Base-by-base conservation (phyloP, 2,888 invertebrate genomes). In the Baccha elongata region DNA sequence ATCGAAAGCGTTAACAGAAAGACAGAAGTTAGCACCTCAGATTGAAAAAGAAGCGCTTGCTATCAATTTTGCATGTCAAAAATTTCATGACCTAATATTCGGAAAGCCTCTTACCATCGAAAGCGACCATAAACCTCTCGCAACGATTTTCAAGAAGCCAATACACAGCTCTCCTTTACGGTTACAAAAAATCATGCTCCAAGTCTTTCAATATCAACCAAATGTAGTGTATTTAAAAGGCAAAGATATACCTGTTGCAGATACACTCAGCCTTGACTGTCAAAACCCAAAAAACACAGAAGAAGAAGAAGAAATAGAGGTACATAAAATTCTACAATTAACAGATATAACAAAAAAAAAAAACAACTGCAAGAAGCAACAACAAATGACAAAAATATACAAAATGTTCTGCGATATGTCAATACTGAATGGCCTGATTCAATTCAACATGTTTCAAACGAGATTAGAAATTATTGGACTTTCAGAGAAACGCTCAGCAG, bases 61-160 rank as follows among this genome's bases (percentile, higher is more conserved):
- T 2, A 64, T 73, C 2, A 60, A 60, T 42, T 60, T 71, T 40
- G 71, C 32, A 32, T 71, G 60, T 52, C 62, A 84, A 35, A 86
- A 86, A 53, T 89, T 88, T 69, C 85, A 87, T 29, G 68, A 68
- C 19, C 32, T 68, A 68, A 55, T 55, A 46, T 68, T 55, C 35
- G 46, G 68, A 37, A 71, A 37, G 32, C 35, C 32, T 15, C 52
- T 71, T 42, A 87, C 17, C 74, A 85, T 81, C 72, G 62, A 71
- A 65, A 87, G 88, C 87, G 44, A 87, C 86, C 74, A 71, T 42
- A 71, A 71, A 26, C 87, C 87, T 3, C 52, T 88, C n/a, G 86
- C 85, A 46, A 55, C 84, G 8, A 86, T 88, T 35, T 86, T 87
- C 44, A 85, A 75, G 40, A 87, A 86, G 73, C 21, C 46, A 10